phyloP scores from a whole-genome alignment of 2,113 vertebrate species.

The Lepus americanus region DNA sequence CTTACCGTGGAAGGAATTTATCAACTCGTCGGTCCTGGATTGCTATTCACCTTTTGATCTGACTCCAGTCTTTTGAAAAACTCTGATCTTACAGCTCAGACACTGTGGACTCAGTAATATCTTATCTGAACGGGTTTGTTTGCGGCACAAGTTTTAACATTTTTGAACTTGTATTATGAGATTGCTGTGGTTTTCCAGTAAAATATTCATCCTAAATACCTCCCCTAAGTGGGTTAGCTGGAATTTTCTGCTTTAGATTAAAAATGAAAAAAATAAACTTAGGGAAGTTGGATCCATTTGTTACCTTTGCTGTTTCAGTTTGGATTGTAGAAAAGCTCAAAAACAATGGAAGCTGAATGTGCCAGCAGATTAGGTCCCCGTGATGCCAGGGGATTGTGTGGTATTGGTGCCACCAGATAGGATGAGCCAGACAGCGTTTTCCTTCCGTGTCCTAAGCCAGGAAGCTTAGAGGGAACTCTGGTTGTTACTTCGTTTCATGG shows the following conservation, averaged over 20 bases:
- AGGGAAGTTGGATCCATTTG: background rate
- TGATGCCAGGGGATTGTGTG: background rate
- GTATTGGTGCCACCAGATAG: background rate
- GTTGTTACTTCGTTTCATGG: background rate
- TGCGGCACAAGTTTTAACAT: background rate
- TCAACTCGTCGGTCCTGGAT: background rate
- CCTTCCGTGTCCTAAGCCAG: background rate
- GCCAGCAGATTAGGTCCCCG: background rate
- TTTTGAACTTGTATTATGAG: slow-evolving; percentile 12
- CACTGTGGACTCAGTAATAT: background rate
- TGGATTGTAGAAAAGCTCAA: background rate
- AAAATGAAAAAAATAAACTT: background rate
- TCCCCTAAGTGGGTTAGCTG: background rate
- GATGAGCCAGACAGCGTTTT: background rate
- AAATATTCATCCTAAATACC: background rate
- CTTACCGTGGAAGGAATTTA: background rate
- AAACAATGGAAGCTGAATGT: background rate
- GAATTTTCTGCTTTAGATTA: slow-evolving; percentile 20
- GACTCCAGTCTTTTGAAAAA: background rate
- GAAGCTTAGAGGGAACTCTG: background rate
- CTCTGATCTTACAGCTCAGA: background rate
- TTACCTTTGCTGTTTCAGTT: background rate
- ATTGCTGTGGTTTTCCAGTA: background rate
- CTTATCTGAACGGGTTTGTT: background rate
- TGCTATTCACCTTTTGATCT: background rate